Conservation (phyloP, 1,140 invertebrate genomes). For the Penaeus japonicus region DNA sequence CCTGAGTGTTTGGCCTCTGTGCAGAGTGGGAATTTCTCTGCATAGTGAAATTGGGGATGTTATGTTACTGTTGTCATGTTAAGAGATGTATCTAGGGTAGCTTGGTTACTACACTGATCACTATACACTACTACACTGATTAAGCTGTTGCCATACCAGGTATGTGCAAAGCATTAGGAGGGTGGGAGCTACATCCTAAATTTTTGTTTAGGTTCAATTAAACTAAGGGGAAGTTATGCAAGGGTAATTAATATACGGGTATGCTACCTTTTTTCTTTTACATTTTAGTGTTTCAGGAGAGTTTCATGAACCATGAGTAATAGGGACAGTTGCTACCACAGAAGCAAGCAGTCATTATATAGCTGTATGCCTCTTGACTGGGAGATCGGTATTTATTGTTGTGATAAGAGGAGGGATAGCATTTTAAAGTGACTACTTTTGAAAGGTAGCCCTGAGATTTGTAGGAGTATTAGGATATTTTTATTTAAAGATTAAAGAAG, state of each 20-base stretch:
- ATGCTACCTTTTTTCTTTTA: conserved; percentile 40
- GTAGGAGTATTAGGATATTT: conserved; percentile 8
- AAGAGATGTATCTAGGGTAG: conserved; percentile 28
- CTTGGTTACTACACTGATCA: neutral
- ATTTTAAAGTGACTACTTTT: neutral
- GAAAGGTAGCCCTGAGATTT: conserved; percentile 2
- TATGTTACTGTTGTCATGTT: conserved; percentile 19
- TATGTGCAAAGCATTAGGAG: no score
- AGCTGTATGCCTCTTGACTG: neutral
- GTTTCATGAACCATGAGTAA: neutral
- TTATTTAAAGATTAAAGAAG: conserved; percentile 10
- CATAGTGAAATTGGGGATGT: neutral
- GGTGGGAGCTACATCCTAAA: conserved; percentile 3
- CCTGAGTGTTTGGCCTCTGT: conserved; percentile 32
- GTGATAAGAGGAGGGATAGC: neutral
- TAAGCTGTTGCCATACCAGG: no score
- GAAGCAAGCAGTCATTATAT: neutral
- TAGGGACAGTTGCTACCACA: neutral
- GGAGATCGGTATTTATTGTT: conserved; percentile 49
- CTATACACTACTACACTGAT: neutral
- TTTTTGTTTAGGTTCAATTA: conserved; percentile 10
- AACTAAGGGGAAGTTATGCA: neutral
- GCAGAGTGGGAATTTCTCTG: neutral
- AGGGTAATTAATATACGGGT: conserved; percentile 40
- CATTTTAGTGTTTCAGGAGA: conserved; percentile 33